A percentile compares a stretch with the other conserved stretches of the same genome.
phyloP scores from a whole-genome alignment of 2,888 invertebrate genomes.

The Calephelis perditalis region DNA sequence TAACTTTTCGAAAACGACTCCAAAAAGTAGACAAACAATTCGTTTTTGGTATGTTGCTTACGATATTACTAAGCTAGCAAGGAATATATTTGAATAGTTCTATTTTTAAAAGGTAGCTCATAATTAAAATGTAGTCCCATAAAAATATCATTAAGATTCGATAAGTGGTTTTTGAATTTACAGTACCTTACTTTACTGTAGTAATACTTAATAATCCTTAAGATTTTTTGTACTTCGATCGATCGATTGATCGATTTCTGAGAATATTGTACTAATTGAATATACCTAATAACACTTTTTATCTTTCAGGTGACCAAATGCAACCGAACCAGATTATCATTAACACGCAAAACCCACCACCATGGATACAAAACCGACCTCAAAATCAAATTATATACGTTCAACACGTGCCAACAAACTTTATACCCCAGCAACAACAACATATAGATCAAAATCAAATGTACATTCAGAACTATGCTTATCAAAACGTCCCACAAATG shows the following conservation, averaged over 20 bases:
- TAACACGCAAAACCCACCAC: constrained; percentile 63
- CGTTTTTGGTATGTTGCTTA: too few relatives aligned
- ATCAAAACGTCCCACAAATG: constrained; percentile 54
- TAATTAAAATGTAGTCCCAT: too few relatives aligned
- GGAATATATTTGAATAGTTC: too few relatives aligned
- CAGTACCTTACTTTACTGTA: too few relatives aligned
- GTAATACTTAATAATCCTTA: too few relatives aligned
- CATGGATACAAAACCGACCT: constrained; percentile 60
- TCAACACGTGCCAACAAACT: constrained; percentile 56
- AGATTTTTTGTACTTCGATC: too few relatives aligned
- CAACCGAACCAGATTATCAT: constrained; percentile 59
- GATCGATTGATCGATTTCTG: background rate
- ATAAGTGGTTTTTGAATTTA: too few relatives aligned
- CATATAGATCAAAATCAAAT: constrained; percentile 56
- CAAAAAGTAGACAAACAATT: too few relatives aligned
- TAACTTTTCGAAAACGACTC: too few relatives aligned
- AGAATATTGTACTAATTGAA: background rate
- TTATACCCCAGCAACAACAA: constrained; percentile 46
- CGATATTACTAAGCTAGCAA: too few relatives aligned
- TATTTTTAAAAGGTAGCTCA: too few relatives aligned
- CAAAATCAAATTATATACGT: constrained; percentile 61
- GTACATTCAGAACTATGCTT: constrained; percentile 52
- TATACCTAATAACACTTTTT: constrained; percentile 12
- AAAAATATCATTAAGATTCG: too few relatives aligned
- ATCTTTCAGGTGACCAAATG: constrained; percentile 55